Conservation (phyloP, 2,888 invertebrate species). For the Embidobia sp. region DNA sequence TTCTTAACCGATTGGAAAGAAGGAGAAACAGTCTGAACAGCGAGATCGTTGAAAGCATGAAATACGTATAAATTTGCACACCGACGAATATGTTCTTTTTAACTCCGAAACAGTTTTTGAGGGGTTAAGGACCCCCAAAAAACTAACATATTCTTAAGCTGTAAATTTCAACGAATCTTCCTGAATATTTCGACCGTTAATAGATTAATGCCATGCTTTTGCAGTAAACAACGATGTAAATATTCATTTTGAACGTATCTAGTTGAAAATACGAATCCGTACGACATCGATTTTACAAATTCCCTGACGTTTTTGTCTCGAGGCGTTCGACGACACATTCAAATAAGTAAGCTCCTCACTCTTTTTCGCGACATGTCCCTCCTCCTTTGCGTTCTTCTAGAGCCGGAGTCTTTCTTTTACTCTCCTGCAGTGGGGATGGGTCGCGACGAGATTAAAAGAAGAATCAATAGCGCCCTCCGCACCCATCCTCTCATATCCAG, state of each 20-base stretch:
- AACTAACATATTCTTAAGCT: too few relatives aligned
- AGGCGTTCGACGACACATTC: constrained; percentile 79
- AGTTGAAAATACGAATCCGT: constrained; percentile 26
- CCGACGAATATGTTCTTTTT: too few relatives aligned
- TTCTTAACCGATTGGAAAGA: constrained; percentile 52
- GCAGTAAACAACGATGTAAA: neutral
- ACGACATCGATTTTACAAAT: constrained; percentile 77
- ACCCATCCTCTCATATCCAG: constrained; percentile 71
- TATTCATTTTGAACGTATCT: neutral
- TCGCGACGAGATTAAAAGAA: constrained; percentile 81
- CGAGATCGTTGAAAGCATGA: too few relatives aligned
- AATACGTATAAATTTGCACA: too few relatives aligned
- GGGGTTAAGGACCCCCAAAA: too few relatives aligned
- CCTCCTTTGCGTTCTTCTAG: constrained; percentile 60
- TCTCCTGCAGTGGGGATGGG: constrained; percentile 72
- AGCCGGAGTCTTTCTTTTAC: constrained; percentile 63
- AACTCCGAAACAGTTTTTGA: too few relatives aligned
- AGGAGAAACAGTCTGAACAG: constrained; percentile 9
- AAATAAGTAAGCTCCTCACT: constrained; percentile 78
- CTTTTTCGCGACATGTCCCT: constrained; percentile 64
- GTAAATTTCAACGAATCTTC: too few relatives aligned
- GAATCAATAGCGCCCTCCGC: constrained; percentile 78
- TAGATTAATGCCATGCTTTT: neutral
- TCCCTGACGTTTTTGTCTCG: constrained; percentile 76
- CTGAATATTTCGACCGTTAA: too few relatives aligned